A percentile compares a stretch with the other conserved stretches of the same genome.
phyloP scores from a whole-genome alignment of 2,113 vertebrate genomes.

The Rutilus rutilus region DNA sequence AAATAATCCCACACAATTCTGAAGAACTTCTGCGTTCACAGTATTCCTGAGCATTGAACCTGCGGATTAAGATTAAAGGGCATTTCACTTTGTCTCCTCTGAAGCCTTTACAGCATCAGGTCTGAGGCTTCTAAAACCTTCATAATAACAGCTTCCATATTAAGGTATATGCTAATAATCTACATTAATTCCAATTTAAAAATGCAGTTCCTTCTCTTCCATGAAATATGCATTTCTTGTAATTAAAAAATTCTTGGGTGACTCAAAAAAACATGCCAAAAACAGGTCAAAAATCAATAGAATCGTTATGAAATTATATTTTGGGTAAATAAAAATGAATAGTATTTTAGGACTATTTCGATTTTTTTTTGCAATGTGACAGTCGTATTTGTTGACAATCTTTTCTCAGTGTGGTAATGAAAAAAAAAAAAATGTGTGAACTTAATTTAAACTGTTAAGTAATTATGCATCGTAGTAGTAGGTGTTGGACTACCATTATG shows the following conservation, averaged over 20 bases:
- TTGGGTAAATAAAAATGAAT: not conserved
- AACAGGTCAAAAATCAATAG: not conserved
- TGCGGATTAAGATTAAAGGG: constrained; percentile 33
- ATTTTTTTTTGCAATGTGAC: not conserved
- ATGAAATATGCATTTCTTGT: not conserved
- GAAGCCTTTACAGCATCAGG: not conserved
- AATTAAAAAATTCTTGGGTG: not conserved
- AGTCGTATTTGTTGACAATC: not conserved
- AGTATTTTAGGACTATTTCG: not conserved
- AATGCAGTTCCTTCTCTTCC: not conserved
- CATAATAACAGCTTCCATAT: not conserved
- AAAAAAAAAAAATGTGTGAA: not conserved
- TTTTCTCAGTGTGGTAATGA: not conserved
- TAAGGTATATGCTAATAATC: not conserved
- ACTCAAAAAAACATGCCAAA: not conserved
- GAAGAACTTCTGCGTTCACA: constrained; percentile 47
- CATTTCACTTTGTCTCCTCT: not conserved
- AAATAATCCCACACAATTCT: not conserved
- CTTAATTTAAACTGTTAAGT: not conserved
- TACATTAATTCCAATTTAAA: not conserved
- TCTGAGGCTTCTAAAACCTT: not conserved
- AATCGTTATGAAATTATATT: not conserved
- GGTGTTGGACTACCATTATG: not conserved
- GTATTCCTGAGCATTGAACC: constrained; percentile 57
- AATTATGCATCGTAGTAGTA: not conserved